Base-by-base conservation (phyloP, 2,888 invertebrate genomes). In the Trichogramma evanescens region DNA sequence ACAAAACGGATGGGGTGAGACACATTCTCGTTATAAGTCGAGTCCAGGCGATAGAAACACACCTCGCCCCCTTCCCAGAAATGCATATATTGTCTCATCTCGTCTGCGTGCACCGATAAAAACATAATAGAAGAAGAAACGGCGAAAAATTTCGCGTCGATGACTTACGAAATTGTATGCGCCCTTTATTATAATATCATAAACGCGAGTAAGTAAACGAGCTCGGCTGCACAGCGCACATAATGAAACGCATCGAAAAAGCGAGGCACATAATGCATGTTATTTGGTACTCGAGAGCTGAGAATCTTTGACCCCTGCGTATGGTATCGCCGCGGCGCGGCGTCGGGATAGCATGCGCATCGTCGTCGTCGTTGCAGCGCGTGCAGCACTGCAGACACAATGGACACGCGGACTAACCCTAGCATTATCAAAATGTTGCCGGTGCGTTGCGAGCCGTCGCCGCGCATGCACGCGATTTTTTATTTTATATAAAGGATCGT, bases 201-300 rank as follows among this genome's bases (percentile, higher is more conserved):
- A 45, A 54, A 50, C 26, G 49, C 5, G 10, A 44, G 39, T 10
- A 44, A 46, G 48, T 4, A 13, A 50, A 54, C n/a, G 44, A 43
- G 10, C n/a, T 10, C 5, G 48, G 49, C 10, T 54, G 66, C 56
- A 64, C 62, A 58, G 56, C 59, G 63, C 59, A 63, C 13, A 63
- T 66, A 68, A 68, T 65, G 66, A 68, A 69, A 68, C 68, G 67
- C 67, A 71, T 13, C 13, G 13, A 13, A 13, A 13, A 13, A 13
- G 1, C 13, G 13, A 13, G 74, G 56, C 46, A 72, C 72, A 72
- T 77, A 77, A 77, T 77, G 72, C 75, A 74, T 76, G 76, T 76
- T 76, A 77, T 77, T 74, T 74, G 68, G 65, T 62, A 59, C 58
- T 62, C 45, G 61, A 50, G 63, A 62, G 66, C 66, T 64, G 66